These are phyloP conservation scores for Heterodera filipjevi DNA, from an alignment of 2,888 invertebrate species.

Conservation along the genomic window DNA sequence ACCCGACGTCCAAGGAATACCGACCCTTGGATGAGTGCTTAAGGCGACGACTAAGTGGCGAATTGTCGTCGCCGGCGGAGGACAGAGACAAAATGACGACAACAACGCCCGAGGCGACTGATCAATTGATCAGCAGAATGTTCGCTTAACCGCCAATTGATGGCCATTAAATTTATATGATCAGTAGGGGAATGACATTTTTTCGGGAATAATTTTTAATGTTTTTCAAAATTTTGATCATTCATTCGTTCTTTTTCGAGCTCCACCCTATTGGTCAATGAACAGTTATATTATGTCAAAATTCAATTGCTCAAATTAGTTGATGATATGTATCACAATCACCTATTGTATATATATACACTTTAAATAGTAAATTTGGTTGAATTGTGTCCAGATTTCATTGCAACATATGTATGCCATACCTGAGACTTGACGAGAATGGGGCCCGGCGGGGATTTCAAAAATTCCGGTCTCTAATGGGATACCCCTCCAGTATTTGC, in stretches of 20 bases:
- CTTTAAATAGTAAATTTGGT: too few relatives aligned
- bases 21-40: conserved; percentile 44
- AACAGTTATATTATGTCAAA: neutral
- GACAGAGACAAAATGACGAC: neutral
- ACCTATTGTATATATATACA: too few relatives aligned
- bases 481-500: too few relatives aligned
- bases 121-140: conserved; percentile 9
- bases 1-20: conserved; percentile 40
- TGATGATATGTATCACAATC: neutral
- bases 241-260: too few relatives aligned
- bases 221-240: neutral
- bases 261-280: neutral
- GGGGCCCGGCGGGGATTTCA: too few relatives aligned
- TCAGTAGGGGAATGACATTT: neutral
- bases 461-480: too few relatives aligned
- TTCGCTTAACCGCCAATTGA: neutral
- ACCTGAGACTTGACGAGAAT: too few relatives aligned
- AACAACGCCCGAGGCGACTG: neutral
- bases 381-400: too few relatives aligned
- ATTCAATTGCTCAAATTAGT: neutral
- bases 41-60: conserved; percentile 33
- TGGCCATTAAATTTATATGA: neutral
- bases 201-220: neutral
- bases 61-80: neutral
- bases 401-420: too few relatives aligned